Evolutionary conservation across 2,797 vertebrate genomes (phyloP).

Genomic region (Amniataba percoides): DNA sequence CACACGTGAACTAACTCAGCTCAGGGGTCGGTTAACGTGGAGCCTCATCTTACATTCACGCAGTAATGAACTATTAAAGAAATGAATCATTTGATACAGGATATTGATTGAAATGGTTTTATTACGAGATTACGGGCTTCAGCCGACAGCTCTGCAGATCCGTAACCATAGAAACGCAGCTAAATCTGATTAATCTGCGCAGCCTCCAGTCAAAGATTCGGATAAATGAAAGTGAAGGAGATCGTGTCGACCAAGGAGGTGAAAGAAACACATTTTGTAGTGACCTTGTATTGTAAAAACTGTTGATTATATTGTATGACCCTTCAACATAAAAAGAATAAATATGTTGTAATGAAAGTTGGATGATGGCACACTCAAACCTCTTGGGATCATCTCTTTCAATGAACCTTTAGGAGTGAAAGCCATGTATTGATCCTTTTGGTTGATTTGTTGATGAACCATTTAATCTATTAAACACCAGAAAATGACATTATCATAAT

Average conservation of each 20-base stretch:
- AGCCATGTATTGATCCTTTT: neutral
- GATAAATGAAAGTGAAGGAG: constrained; percentile 5
- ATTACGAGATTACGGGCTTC: constrained; percentile 22
- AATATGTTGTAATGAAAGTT: neutral
- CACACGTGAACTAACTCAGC: neutral
- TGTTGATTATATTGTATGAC: no score
- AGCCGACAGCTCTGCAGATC: constrained; percentile 16
- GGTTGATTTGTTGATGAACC: neutral
- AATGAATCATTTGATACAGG: constrained; percentile 38
- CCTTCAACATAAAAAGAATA: no score
- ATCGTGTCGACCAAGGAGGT: neutral
- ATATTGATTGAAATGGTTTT: constrained; percentile 35
- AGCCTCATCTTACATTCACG: constrained; percentile 11
- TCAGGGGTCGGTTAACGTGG: neutral
- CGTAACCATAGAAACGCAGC: constrained; percentile 25
- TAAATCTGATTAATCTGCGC: constrained; percentile 12
- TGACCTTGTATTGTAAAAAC: no score
- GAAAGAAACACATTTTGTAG: neutral
- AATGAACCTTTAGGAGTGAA: no score
- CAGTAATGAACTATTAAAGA: constrained; percentile 32
- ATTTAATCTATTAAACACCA: neutral
- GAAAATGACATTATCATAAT: neutral
- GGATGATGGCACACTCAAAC: neutral
- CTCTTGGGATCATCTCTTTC: no score
- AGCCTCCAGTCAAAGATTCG: neutral